Evolutionary conservation across 1,140 invertebrate species (phyloP).

Genomic region (Adoxophyes honmai): DNA sequence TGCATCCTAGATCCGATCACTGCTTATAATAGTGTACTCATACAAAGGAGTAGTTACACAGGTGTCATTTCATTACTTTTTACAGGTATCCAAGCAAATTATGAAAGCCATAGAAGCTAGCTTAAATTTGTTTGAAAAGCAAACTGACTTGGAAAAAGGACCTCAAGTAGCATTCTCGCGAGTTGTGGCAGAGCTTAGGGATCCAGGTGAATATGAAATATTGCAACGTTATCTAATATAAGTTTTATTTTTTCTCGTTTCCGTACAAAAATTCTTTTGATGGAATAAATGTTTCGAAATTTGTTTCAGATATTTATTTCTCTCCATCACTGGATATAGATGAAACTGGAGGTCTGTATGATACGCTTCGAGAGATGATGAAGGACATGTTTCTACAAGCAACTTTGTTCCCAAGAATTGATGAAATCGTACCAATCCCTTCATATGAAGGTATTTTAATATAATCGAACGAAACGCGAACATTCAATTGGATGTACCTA

Average conservation of each 20-base stretch:
- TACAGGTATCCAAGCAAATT: slow-evolving; percentile 58
- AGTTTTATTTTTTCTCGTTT: no score
- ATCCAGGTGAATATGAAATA: slow-evolving; percentile 53
- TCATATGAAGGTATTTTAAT: slow-evolving; percentile 54
- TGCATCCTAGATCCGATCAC: no score
- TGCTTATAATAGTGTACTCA: no score
- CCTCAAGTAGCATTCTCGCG: slow-evolving; percentile 65
- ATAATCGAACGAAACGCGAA: no score
- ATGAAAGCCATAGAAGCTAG: slow-evolving; percentile 67
- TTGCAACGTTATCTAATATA: no score
- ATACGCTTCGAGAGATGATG: slow-evolving; percentile 67
- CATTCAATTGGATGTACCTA: background rate
- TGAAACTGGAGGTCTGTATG: slow-evolving; percentile 55
- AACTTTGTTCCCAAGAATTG: slow-evolving; percentile 64
- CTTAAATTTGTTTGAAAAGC: slow-evolving; percentile 60
- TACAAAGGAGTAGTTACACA: no score
- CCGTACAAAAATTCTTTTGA: no score
- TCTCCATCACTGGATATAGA: slow-evolving; percentile 61
- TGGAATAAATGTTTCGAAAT: background rate
- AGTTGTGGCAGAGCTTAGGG: slow-evolving; percentile 61
- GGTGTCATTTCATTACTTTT: no score
- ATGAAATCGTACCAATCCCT: slow-evolving; percentile 52
- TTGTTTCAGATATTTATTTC: slow-evolving; percentile 66
- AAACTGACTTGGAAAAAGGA: slow-evolving; percentile 64
- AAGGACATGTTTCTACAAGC: slow-evolving; percentile 71